phyloP scores from a whole-genome alignment of 2,888 invertebrate species.

The Drosophila suboccidentalis region DNA sequence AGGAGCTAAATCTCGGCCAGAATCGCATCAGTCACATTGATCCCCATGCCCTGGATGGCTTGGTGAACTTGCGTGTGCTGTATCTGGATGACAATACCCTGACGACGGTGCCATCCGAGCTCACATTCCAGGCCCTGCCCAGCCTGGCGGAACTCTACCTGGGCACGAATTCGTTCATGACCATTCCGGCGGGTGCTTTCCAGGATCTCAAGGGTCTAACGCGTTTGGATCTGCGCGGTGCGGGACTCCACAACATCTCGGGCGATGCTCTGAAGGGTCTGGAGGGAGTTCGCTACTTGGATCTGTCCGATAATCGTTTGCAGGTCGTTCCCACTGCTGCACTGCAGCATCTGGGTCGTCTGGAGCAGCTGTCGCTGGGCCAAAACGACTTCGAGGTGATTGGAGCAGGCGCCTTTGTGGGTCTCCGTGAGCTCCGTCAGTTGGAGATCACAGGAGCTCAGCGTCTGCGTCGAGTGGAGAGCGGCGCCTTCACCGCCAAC shows the following conservation, averaged over 20 bases:
- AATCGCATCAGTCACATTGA: constrained; percentile 94
- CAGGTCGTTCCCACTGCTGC: constrained; percentile 91
- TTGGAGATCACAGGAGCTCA: constrained; percentile 93
- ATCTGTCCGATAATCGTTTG: constrained; percentile 93
- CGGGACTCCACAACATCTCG: constrained; percentile 92
- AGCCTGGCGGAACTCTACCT: constrained; percentile 94
- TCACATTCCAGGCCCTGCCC: constrained; percentile 89
- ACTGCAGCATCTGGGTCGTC: constrained; percentile 89
- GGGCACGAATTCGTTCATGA: constrained; percentile 93
- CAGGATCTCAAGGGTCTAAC: constrained; percentile 91
- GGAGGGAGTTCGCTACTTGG: constrained; percentile 90
- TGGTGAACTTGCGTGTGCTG: constrained; percentile 91
- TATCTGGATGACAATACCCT: constrained; percentile 94
- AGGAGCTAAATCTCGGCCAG: constrained; percentile 94
- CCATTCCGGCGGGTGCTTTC: constrained; percentile 92
- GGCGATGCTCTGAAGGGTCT: constrained; percentile 91
- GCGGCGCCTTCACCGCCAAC: constrained; percentile 92
- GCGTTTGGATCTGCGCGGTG: constrained; percentile 92
- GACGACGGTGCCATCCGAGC: constrained; percentile 90
- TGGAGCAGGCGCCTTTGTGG: constrained; percentile 91
- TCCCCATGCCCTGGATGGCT: constrained; percentile 91
- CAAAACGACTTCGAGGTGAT: constrained; percentile 92
- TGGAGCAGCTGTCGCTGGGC: constrained; percentile 93
- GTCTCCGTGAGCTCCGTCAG: constrained; percentile 91
- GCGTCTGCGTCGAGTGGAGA: constrained; percentile 90